Evolutionary conservation across 2,113 vertebrate species (phyloP).

Genomic region (Indicator indicator): DNA sequence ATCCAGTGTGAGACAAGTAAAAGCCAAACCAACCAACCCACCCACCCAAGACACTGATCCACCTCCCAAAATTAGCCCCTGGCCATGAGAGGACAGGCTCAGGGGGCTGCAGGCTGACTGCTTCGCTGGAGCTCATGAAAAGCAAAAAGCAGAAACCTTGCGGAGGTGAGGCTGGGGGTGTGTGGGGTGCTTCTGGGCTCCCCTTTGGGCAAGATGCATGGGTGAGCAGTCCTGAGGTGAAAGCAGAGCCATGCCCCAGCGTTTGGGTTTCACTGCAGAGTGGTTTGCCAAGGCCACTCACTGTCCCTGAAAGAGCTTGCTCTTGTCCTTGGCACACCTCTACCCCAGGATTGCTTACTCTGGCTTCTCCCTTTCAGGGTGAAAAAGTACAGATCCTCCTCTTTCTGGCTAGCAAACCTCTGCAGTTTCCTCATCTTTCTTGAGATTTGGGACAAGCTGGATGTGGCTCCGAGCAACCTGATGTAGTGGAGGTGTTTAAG

Average conservation of each 20-base stretch:
- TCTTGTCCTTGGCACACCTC: not conserved
- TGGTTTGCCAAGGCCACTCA: not conserved
- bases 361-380: not conserved
- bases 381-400: not conserved
- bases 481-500: no score
- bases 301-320: not conserved
- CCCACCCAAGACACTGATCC: not conserved
- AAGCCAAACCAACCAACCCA: not conserved
- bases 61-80: not conserved
- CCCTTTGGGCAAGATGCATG: not conserved
- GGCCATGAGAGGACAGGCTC: not conserved
- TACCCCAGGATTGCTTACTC: not conserved
- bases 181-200: not conserved
- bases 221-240: not conserved
- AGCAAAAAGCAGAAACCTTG: accelerated
- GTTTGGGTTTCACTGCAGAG: not conserved
- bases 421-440: not conserved
- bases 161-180: not conserved
- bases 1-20: not conserved
- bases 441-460: not conserved
- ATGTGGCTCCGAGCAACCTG: no score
- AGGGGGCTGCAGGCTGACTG: not conserved
- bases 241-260: not conserved
- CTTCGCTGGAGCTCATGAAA: not conserved
- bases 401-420: not conserved